Conservation (phyloP, 2,888 invertebrate species). For the Coronaproctus castanopsis region DNA sequence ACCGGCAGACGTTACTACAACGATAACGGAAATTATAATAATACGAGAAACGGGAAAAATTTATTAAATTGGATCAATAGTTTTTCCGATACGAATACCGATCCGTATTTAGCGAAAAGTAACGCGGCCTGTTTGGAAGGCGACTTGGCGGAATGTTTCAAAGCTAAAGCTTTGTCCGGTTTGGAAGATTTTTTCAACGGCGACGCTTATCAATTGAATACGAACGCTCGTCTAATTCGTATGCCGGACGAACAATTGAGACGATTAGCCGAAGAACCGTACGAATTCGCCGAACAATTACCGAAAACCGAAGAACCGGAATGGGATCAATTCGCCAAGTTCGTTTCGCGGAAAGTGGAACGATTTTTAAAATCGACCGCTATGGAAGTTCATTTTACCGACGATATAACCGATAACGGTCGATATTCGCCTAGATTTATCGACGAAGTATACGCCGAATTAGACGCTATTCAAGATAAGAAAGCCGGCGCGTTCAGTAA, state of each 20-base stretch:
- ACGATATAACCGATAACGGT: slow-evolving; percentile 52
- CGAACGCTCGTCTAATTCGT: slow-evolving; percentile 47
- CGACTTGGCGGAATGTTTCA: slow-evolving; percentile 68
- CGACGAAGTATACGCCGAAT: slow-evolving; percentile 63
- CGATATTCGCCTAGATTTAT: slow-evolving; percentile 59
- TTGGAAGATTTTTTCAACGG: slow-evolving; percentile 60
- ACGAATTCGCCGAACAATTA: slow-evolving; percentile 42
- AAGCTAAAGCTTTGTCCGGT: slow-evolving; percentile 52
- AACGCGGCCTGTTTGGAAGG: slow-evolving; percentile 56
- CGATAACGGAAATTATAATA: background rate
- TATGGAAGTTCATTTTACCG: slow-evolving; percentile 49
- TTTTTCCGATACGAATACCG: slow-evolving; percentile 48
- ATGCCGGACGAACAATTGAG: slow-evolving; percentile 47
- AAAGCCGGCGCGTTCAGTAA: slow-evolving; percentile 60
- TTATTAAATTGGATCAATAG: slow-evolving; percentile 61
- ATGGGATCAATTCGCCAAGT: slow-evolving; percentile 63
- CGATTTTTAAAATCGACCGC: slow-evolving; percentile 59
- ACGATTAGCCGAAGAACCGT: slow-evolving; percentile 46
- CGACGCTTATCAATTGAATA: slow-evolving; percentile 36
- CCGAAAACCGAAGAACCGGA: slow-evolving; percentile 52
- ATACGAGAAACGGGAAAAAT: slow-evolving; percentile 39
- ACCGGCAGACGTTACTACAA: background rate
- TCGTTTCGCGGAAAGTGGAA: slow-evolving; percentile 50
- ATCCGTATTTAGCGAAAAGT: slow-evolving; percentile 53
- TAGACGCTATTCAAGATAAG: slow-evolving; percentile 62